Conservation (phyloP, 2,113 vertebrate species). For the Boleophthalmus pectinirostris region DNA sequence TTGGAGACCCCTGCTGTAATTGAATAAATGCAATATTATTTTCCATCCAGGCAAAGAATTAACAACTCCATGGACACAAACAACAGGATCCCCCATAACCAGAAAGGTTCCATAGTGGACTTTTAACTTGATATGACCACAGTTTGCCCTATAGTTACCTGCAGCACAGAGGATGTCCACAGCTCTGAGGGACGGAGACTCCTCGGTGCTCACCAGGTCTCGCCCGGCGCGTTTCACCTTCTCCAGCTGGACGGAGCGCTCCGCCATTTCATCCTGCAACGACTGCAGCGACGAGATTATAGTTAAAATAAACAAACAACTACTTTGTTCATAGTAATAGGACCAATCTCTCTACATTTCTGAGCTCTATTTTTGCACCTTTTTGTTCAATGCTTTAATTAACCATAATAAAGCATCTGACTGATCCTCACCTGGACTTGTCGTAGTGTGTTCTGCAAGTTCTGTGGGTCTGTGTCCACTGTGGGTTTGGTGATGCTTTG, state of each 20-base stretch:
- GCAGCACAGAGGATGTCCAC: constrained; percentile 80
- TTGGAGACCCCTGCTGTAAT: too few species aligned
- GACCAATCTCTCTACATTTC: background rate
- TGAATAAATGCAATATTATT: too few species aligned
- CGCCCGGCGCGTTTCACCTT: constrained; percentile 87
- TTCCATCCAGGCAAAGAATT: too few species aligned
- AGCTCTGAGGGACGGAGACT: constrained; percentile 82
- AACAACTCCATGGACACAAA: background rate
- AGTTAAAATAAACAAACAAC: background rate
- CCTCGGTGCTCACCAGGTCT: constrained; percentile 83
- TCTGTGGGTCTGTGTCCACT: constrained; percentile 80
- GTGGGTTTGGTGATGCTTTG: constrained; percentile 77
- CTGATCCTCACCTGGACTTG: constrained; percentile 81
- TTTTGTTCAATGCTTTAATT: too few species aligned
- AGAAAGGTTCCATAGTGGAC: too few species aligned
- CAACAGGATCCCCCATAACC: too few species aligned
- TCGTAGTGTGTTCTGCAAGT: constrained; percentile 83
- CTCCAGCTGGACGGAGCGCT: constrained; percentile 90
- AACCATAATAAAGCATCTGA: too few species aligned
- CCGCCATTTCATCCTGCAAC: constrained; percentile 89
- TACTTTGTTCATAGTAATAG: too few species aligned
- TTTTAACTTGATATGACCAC: too few species aligned
- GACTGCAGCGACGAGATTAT: constrained; percentile 66
- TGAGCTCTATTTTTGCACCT: background rate
- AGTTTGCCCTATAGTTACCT: constrained; percentile 72